Percentiles rank a stretch among this genome's conserved stretches.
phyloP scores from a whole-genome alignment of 2,888 invertebrate species.

The Rhimphoctona megacephalus region DNA sequence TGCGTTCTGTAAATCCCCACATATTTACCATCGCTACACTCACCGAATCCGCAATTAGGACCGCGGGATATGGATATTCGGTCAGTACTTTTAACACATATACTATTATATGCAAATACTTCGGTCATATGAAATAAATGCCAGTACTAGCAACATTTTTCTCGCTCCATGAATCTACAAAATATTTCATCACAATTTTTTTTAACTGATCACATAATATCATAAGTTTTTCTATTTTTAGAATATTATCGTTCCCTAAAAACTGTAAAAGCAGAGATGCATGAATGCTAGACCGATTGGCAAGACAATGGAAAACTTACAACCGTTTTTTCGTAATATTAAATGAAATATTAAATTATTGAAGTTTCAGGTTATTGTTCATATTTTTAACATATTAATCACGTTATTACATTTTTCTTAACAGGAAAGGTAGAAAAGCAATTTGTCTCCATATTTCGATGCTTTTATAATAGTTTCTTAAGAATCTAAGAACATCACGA shows the following conservation, averaged over 20 bases:
- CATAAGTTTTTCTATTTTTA: background rate
- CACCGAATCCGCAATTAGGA: slow-evolving; percentile 92
- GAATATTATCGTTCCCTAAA: too few species aligned
- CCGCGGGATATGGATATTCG: slow-evolving; percentile 90
- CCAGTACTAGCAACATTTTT: background rate
- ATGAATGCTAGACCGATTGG: too few species aligned
- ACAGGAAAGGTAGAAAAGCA: too few species aligned
- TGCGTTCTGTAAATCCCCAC: slow-evolving; percentile 91
- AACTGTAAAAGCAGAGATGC: too few species aligned
- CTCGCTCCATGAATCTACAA: background rate
- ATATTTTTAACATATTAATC: too few species aligned
- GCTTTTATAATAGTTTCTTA: background rate
- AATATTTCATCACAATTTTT: background rate
- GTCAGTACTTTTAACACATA: slow-evolving; percentile 84
- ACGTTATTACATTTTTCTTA: too few species aligned
- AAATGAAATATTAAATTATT: too few species aligned
- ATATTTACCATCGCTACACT: slow-evolving; percentile 96
- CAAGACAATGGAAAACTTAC: too few species aligned
- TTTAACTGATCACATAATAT: background rate
- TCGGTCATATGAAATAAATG: background rate
- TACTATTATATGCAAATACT: background rate
- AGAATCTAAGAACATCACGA: background rate
- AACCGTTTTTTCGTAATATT: too few species aligned
- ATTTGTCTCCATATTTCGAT: background rate
- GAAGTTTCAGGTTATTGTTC: too few species aligned